These are phyloP conservation scores for Syngnathoides biaculeatus DNA, from an alignment of 2,113 vertebrate genomes.

Conservation along the genomic window DNA sequence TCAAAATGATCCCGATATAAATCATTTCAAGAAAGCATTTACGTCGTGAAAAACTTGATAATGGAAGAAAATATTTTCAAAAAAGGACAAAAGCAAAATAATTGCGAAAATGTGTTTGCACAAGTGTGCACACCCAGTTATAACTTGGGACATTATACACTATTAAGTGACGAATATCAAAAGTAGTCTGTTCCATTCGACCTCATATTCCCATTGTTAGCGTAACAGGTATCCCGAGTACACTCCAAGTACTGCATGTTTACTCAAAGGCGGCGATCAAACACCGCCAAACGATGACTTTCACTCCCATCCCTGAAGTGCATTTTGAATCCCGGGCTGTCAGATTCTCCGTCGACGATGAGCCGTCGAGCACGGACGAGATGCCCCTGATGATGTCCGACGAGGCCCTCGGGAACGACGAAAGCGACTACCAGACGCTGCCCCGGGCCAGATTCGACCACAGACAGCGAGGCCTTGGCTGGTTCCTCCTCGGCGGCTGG, in stretches of 20 bases:
- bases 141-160: too few relatives aligned
- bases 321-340: neutral
- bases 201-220: neutral
- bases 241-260: neutral
- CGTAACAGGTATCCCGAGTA: neutral
- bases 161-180: too few relatives aligned
- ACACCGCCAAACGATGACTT: neutral
- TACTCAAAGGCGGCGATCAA: neutral
- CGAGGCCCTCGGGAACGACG: slow-evolving; percentile 95
- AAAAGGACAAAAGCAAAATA: too few relatives aligned
- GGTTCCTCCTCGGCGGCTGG: slow-evolving; percentile 94
- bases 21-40: too few relatives aligned
- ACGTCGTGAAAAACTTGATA: too few relatives aligned
- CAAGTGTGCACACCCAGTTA: too few relatives aligned
- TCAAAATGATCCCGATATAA: too few relatives aligned
- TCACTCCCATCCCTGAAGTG: neutral
- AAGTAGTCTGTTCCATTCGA: neutral
- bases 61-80: too few relatives aligned
- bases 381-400: slow-evolving; percentile 99
- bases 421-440: slow-evolving; percentile 93
- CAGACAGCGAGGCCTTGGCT: slow-evolving; percentile 79
- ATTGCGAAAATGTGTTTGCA: too few relatives aligned
- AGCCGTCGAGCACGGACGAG: slow-evolving; percentile 89
- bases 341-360: slow-evolving; percentile 92
- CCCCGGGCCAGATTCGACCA: slow-evolving; percentile 82